Evolutionary conservation across 2,113 vertebrate genomes (phyloP).

Genomic region (Phainopepla nitens): DNA sequence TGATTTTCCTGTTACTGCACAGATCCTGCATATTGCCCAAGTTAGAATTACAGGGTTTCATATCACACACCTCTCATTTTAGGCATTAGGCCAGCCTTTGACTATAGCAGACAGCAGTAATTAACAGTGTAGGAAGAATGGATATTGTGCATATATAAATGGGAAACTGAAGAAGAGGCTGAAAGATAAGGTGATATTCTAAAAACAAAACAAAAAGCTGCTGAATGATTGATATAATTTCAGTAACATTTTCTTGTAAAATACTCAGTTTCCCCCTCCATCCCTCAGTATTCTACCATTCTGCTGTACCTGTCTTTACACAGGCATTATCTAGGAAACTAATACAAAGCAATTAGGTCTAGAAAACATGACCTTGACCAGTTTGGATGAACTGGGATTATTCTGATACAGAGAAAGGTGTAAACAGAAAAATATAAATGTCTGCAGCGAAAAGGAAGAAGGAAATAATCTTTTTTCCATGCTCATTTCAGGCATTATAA

Average conservation of each 20-base stretch:
- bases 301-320: not conserved
- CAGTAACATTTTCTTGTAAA: not conserved
- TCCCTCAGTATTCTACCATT: not conserved
- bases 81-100: not conserved
- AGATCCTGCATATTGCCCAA: not conserved
- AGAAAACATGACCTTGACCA: not conserved
- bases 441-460: not conserved
- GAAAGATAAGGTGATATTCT: not conserved
- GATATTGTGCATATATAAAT: not conserved
- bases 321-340: not conserved
- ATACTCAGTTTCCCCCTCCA: not conserved
- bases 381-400: not conserved
- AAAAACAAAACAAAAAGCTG: not conserved
- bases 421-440: slow-evolving; percentile 12
- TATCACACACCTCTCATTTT: not conserved
- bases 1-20: not conserved
- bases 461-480: slow-evolving; percentile 33
- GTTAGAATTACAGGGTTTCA: not conserved
- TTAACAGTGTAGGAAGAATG: not conserved
- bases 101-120: not conserved
- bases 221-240: not conserved
- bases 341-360: not conserved
- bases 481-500: not conserved
- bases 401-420: not conserved
- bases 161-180: not conserved